A percentile compares a stretch with the other conserved stretches of the same genome.
Evolutionary conservation across 2,113 vertebrate species (phyloP).

Genomic region (Podarcis raffonei): DNA sequence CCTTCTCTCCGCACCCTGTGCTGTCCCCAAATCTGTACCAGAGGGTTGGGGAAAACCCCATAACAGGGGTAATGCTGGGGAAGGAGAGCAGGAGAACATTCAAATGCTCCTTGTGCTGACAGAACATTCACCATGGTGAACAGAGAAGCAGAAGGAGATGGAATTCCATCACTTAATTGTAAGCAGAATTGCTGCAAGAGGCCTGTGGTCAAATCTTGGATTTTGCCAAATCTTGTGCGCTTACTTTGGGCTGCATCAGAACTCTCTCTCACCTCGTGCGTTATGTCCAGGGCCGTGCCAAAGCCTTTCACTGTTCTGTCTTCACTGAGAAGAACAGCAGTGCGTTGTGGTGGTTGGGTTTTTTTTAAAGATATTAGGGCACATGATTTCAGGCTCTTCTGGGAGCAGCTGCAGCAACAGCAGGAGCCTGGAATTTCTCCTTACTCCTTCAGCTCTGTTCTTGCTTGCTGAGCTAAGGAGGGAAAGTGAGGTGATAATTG

Average conservation of each 20-base stretch:
- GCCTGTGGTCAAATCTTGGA: neutral
- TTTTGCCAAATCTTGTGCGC: neutral
- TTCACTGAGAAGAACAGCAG: neutral
- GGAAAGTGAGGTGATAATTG: neutral
- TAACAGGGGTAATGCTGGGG: no score
- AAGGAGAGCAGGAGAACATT: no score
- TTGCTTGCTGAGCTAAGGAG: neutral
- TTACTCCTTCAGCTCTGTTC: fast-evolving
- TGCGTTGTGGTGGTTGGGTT: no score
- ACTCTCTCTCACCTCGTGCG: no score
- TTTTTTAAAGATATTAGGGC: neutral
- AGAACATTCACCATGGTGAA: no score
- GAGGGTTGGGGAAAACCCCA: no score
- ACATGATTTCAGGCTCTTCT: neutral
- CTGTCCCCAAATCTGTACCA: no score
- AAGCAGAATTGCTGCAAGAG: no score
- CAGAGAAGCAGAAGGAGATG: no score
- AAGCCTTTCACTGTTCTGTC: neutral
- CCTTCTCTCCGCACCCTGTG: no score
- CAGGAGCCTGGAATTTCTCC: fast-evolving
- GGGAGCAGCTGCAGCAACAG: neutral
- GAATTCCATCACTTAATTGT: no score
- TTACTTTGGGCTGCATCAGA: neutral
- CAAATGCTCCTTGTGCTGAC: no score
- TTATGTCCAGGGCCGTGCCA: neutral